These are phyloP conservation scores for Dendrolimus pini DNA, from an alignment of 2,888 invertebrate species.

Conservation along the genomic window DNA sequence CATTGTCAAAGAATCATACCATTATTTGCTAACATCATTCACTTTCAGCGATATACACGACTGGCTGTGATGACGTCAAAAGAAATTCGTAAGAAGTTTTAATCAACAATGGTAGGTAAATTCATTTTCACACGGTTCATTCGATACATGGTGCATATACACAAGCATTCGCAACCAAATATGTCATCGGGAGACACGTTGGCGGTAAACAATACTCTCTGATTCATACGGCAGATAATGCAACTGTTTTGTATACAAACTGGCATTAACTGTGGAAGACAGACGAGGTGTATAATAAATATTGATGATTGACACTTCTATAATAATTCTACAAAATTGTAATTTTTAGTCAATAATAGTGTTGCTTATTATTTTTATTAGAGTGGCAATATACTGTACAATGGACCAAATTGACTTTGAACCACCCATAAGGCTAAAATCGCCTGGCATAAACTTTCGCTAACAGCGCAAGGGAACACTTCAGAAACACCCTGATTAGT, in stretches of 20 bases:
- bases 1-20: too few species aligned
- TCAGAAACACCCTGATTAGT: background rate
- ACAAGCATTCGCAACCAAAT: constrained; percentile 31
- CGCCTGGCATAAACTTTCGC: too few species aligned
- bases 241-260: constrained; percentile 39
- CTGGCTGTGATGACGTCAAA: too few species aligned
- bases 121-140: background rate
- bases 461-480: background rate
- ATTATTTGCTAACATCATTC: too few species aligned
- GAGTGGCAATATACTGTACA: constrained; percentile 14
- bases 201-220: constrained; percentile 45
- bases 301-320: too few species aligned
- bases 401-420: constrained; percentile 1
- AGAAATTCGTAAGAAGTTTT: background rate
- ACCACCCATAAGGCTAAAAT: background rate
- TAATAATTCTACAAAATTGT: too few species aligned
- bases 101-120: background rate
- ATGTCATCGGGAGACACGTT: constrained; percentile 33
- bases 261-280: constrained; percentile 13
- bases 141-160: background rate
- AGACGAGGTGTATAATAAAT: too few species aligned
- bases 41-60: too few species aligned
- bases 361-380: too few species aligned
- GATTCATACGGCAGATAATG: constrained; percentile 47
- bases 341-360: too few species aligned